Conservation (phyloP, 2,113 vertebrate genomes). For the Clarias magur region DNA sequence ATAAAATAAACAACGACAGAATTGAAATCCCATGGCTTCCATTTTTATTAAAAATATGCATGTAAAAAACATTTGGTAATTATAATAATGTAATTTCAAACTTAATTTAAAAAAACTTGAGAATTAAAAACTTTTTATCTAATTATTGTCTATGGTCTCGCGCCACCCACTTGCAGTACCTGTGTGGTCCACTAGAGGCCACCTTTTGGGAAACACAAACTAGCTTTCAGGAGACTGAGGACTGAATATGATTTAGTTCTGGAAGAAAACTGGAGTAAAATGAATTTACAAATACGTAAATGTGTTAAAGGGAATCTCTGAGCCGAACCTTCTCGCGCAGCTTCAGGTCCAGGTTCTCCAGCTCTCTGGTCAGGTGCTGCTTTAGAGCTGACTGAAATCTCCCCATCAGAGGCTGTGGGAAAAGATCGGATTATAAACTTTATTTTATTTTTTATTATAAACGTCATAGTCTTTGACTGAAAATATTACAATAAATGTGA, state of each 20-base stretch:
- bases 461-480: neutral
- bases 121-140: too few species aligned
- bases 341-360: slow-evolving; percentile 74
- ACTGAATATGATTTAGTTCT: neutral
- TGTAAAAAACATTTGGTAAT: too few species aligned
- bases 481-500: neutral
- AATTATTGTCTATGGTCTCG: too few species aligned
- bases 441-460: neutral
- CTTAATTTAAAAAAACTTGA: too few species aligned
- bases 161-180: too few species aligned
- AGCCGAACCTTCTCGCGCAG: slow-evolving; percentile 77
- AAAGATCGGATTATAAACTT: slow-evolving; percentile 1
- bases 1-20: too few species aligned
- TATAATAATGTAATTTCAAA: too few species aligned
- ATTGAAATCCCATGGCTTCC: too few species aligned
- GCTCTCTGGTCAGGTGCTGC: slow-evolving; percentile 74
- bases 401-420: slow-evolving; percentile 80
- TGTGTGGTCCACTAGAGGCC: too few species aligned
- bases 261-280: neutral
- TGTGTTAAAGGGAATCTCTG: neutral
- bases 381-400: slow-evolving; percentile 85
- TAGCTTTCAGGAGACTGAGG: too few species aligned
- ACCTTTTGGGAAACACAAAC: too few species aligned
- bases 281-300: neutral
- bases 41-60: too few species aligned